These are phyloP conservation scores for Thysanoteuthis rhombus DNA, from an alignment of 2,888 invertebrate genomes.

Conservation along the genomic window DNA sequence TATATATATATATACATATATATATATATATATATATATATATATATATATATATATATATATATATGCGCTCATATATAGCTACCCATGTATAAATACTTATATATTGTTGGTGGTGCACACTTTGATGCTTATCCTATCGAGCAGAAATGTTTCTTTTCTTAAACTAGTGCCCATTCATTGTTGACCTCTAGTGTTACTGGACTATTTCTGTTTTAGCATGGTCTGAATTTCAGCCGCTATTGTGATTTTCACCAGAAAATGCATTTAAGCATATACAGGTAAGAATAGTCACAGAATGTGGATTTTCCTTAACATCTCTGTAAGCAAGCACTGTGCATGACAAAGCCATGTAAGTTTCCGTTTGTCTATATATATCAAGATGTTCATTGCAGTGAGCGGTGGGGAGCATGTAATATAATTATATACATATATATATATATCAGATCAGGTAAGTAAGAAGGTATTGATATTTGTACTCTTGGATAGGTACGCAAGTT, in stretches of 20 bases:
- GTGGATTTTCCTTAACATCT: background rate
- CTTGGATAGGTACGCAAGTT: background rate
- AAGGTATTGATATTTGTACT: background rate
- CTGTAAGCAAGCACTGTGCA: background rate
- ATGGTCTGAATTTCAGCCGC: background rate
- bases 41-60: conserved; percentile 12
- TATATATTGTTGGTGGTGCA: background rate
- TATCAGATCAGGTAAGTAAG: background rate
- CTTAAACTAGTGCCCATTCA: background rate
- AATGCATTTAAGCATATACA: background rate
- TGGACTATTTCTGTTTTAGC: background rate
- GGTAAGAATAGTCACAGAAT: background rate
- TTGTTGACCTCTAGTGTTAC: background rate
- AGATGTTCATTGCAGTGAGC: background rate
- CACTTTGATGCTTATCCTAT: background rate
- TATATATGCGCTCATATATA: background rate
- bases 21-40: background rate
- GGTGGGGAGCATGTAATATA: background rate
- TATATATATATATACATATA: too few relatives aligned
- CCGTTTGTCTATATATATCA: background rate
- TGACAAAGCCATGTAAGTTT: background rate
- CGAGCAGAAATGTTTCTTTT: background rate
- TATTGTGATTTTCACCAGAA: background rate
- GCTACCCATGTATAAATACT: background rate
- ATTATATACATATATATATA: background rate